Evolutionary conservation across 1,140 invertebrate species (phyloP).

Genomic region (Chrysomallon squamiferum): DNA sequence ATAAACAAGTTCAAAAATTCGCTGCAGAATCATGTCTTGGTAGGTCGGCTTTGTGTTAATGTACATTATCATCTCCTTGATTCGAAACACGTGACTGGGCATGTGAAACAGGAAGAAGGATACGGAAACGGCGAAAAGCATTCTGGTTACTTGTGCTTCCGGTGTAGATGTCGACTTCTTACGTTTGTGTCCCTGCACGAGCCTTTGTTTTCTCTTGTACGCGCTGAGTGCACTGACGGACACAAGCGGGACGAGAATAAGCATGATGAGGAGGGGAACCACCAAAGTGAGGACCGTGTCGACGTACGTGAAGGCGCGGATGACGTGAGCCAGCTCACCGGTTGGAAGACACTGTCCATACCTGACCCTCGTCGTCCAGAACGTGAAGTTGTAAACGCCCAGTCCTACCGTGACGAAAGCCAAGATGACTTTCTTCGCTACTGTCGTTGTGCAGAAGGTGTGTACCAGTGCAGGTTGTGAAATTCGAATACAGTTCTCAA

Average conservation of each 20-base stretch:
- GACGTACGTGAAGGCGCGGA: neutral
- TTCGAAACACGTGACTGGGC: neutral
- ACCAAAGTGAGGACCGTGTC: conserved; percentile 11
- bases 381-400: conserved; percentile 10
- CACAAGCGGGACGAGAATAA: conserved; percentile 16
- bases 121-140: neutral
- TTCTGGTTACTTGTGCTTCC: neutral
- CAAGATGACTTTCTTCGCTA: conserved; percentile 10
- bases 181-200: neutral
- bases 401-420: neutral
- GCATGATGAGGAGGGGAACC: conserved; percentile 6
- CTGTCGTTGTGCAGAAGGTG: conserved; percentile 2
- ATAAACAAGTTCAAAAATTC: neutral
- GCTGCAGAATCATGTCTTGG: neutral
- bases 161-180: neutral
- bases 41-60: neutral
- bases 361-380: conserved; percentile 11
- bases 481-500: conserved; percentile 23
- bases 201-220: neutral
- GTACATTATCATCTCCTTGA: conserved; percentile 1
- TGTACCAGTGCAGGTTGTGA: conserved; percentile 8
- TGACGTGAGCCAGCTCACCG: neutral
- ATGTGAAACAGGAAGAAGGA: neutral
- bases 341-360: conserved; percentile 1
- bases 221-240: conserved; percentile 1